These are phyloP conservation scores for Notodonta ziczac DNA, from an alignment of 2,888 invertebrate genomes.

Conservation along the genomic window DNA sequence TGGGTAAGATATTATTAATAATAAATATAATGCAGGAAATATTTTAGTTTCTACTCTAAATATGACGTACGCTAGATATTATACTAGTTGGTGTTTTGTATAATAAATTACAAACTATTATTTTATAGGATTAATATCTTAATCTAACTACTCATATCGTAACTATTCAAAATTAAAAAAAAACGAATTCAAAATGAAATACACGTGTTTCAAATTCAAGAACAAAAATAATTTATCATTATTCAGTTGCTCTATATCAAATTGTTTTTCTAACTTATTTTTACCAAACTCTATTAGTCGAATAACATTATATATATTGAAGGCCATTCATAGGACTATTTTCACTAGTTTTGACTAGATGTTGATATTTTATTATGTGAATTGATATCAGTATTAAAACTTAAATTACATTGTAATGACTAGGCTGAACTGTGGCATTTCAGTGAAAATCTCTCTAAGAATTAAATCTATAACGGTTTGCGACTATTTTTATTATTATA, in stretches of 20 bases:
- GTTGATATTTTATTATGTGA: too few species aligned
- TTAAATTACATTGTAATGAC: not conserved
- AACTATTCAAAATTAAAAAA: too few species aligned
- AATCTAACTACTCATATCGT: conserved; percentile 24
- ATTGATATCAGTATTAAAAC: conserved; percentile 2
- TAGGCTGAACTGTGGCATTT: conserved; percentile 14
- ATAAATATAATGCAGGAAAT: conserved; percentile 52
- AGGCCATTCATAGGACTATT: too few species aligned
- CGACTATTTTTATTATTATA: conserved; percentile 23
- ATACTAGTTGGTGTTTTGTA: conserved; percentile 77
- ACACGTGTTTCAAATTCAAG: too few species aligned
- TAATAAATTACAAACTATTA: conserved; percentile 60
- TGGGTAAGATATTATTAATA: conserved; percentile 47
- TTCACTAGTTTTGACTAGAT: too few species aligned
- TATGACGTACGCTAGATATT: conserved; percentile 51
- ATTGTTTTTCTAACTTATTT: too few species aligned
- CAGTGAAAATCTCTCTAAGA: conserved; percentile 15
- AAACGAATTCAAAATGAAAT: too few species aligned
- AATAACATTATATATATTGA: too few species aligned
- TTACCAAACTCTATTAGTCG: too few species aligned
- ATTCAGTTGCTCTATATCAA: too few species aligned
- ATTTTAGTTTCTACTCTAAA: conserved; percentile 46
- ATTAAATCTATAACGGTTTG: conserved; percentile 18
- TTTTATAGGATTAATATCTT: conserved; percentile 52
- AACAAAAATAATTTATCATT: too few species aligned